A percentile compares a stretch with the other conserved stretches of the same genome.
Evolutionary conservation across 2,113 vertebrate genomes (phyloP).

Genomic region (Stigmatopora argus): DNA sequence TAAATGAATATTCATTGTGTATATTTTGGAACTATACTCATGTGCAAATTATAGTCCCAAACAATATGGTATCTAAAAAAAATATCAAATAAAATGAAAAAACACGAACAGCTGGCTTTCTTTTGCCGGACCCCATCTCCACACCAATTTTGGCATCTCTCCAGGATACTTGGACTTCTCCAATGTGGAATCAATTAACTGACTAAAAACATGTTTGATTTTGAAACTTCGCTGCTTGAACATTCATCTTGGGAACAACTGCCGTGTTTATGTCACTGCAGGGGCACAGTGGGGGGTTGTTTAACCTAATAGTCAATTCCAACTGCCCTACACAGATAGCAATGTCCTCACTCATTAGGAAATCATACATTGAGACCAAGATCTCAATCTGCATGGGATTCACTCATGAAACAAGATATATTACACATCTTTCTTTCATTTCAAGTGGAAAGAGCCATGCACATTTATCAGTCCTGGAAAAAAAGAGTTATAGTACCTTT

Average conservation of each 20-base stretch:
- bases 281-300: not conserved
- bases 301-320: not conserved
- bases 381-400: not conserved
- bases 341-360: not conserved
- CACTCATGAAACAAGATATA: conserved; percentile 1
- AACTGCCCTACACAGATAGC: not conserved
- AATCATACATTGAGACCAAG: not conserved
- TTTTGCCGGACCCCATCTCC: not conserved
- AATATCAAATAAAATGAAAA: not conserved
- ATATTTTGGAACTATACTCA: too few relatives aligned
- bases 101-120: not conserved
- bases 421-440: conserved; percentile 6
- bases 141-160: not conserved
- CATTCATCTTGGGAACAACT: conserved; percentile 5
- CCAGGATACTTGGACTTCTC: not conserved
- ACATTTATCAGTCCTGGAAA: conserved; percentile 10
- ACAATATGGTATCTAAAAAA: not conserved
- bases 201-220: conserved; percentile 6
- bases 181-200: not conserved
- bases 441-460: not conserved
- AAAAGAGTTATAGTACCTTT: not conserved
- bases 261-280: conserved; percentile 1
- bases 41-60: not conserved
- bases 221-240: conserved; percentile 5
- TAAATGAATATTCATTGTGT: too few relatives aligned